These are phyloP conservation scores for Elgaria multicarinata DNA, from an alignment of 2,113 vertebrate genomes.

Conservation along the genomic window DNA sequence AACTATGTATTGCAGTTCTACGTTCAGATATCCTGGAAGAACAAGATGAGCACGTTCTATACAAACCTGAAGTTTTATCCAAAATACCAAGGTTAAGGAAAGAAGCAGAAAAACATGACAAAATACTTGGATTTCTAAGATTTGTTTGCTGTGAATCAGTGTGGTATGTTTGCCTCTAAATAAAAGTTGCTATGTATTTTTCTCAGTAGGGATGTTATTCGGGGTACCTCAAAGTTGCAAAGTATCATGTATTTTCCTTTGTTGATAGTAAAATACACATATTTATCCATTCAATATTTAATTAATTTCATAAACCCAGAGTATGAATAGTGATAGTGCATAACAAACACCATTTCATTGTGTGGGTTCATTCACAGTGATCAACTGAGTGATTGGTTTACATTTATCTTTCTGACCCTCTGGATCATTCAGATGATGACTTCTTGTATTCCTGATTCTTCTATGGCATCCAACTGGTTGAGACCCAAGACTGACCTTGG, in stretches of 20 bases:
- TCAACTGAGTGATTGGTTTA: background rate
- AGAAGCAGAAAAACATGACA: constrained; percentile 34
- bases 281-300: background rate
- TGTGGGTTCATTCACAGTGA: background rate
- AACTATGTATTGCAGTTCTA: background rate
- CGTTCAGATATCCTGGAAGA: background rate
- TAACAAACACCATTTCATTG: background rate
- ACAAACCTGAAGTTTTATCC: constrained; percentile 53
- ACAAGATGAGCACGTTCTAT: constrained; percentile 36
- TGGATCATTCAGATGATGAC: background rate
- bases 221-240: constrained; percentile 29
- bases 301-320: background rate
- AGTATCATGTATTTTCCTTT: background rate
- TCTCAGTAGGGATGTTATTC: constrained; percentile 27
- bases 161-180: constrained; percentile 44
- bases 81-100: background rate
- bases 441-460: background rate
- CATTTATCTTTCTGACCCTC: background rate
- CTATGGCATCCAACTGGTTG: too few species aligned
- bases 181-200: constrained; percentile 35
- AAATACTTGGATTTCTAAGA: constrained; percentile 51
- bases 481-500: too few species aligned
- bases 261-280: background rate
- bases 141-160: constrained; percentile 51
- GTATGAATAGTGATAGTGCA: background rate